These are phyloP conservation scores for Silurus aristotelis DNA, from an alignment of 2,797 vertebrate species.

Conservation along the genomic window DNA sequence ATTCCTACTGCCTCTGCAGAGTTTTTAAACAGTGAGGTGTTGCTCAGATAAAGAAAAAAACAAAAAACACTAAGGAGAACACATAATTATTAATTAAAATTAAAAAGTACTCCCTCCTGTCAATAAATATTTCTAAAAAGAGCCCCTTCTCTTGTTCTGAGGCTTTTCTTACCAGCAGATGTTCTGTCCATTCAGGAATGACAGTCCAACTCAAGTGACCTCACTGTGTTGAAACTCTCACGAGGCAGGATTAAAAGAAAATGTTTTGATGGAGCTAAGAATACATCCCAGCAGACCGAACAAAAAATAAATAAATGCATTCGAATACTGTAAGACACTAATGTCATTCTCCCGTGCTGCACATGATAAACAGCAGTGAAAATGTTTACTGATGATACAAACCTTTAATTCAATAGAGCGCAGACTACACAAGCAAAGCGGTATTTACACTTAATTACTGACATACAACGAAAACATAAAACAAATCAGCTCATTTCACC, in stretches of 20 bases:
- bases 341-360: too few relatives aligned
- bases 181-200: slow-evolving; percentile 20
- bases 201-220: slow-evolving; percentile 13
- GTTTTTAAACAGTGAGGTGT: slow-evolving; percentile 13
- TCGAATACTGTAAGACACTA: too few relatives aligned
- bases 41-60: not conserved
- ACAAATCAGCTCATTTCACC: not conserved
- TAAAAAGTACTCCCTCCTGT: not conserved
- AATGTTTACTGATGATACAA: not conserved
- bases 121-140: not conserved
- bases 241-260: slow-evolving; percentile 25
- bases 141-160: not conserved
- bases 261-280: not conserved
- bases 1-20: slow-evolving; percentile 29
- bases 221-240: slow-evolving; percentile 36
- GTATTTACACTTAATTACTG: not conserved
- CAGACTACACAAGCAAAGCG: not conserved
- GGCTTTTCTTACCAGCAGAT: not conserved
- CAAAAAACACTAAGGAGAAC: not conserved
- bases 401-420: too few relatives aligned
- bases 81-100: not conserved
- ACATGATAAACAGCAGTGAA: not conserved
- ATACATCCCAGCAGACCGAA: not conserved
- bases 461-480: not conserved
- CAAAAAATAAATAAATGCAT: not conserved